Percentiles rank a stretch among this genome's conserved stretches.
Conservation (phyloP, 2,113 vertebrate genomes). For the Sander vitreus region DNA sequence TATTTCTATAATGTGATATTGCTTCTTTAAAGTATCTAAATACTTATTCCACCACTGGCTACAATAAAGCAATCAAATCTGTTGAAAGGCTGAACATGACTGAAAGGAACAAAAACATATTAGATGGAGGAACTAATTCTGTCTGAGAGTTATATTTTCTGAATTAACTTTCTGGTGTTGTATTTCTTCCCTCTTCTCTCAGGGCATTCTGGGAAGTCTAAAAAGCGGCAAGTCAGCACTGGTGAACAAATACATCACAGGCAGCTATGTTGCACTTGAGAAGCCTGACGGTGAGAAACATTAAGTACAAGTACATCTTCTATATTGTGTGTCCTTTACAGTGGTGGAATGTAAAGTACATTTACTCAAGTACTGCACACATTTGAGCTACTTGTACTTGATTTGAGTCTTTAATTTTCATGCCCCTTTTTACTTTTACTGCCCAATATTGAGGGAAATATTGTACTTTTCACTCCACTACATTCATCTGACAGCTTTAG, state of each 20-base stretch:
- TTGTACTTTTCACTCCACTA: too few relatives aligned
- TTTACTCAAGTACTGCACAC: background rate
- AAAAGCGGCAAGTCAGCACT: slow-evolving; percentile 93
- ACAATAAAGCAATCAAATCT: background rate
- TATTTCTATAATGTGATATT: background rate
- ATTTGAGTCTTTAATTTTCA: background rate
- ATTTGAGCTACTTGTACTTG: background rate
- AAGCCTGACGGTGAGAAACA: slow-evolving; percentile 88
- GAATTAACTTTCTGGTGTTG: background rate
- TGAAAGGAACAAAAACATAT: background rate
- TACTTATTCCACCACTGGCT: background rate
- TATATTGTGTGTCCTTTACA: background rate
- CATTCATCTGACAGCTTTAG: too few relatives aligned
- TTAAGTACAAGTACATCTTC: background rate
- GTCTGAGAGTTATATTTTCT: background rate
- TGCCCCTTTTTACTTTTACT: background rate
- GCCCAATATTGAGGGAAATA: background rate
- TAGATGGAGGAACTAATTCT: slow-evolving; percentile 16
- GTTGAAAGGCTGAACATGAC: background rate
- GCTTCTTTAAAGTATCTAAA: background rate
- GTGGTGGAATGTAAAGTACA: too few relatives aligned
- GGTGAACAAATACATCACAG: slow-evolving; percentile 94
- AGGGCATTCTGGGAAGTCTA: slow-evolving; percentile 92
- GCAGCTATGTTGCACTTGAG: slow-evolving; percentile 91
- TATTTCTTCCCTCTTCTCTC: slow-evolving; percentile 52